These are phyloP conservation scores for Macrochelys suwanniensis DNA, from an alignment of 2,797 vertebrate genomes.

Conservation along the genomic window DNA sequence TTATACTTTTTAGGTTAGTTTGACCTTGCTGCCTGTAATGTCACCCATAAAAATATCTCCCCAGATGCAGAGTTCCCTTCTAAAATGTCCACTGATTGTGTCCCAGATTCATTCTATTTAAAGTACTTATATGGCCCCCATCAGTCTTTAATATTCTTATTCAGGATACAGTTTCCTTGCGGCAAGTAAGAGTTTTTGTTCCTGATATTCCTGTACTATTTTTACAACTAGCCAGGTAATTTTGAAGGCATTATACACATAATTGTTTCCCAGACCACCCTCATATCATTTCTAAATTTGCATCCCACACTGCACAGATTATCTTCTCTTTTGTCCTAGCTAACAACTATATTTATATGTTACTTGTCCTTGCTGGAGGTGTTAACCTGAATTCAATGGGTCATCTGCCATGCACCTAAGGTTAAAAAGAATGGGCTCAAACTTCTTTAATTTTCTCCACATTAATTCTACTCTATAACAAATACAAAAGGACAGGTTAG, in stretches of 20 bases:
- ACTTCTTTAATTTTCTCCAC: neutral
- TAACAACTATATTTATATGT: neutral
- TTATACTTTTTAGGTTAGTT: neutral
- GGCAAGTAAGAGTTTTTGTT: neutral
- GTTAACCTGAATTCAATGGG: neutral
- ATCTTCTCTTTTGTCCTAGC: neutral
- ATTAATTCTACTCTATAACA: neutral
- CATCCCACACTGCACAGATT: neutral
- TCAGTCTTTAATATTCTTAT: neutral
- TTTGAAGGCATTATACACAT: neutral
- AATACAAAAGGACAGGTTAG: neutral
- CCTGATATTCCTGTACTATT: neutral
- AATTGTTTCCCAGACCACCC: neutral
- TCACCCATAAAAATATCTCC: neutral
- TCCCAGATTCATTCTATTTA: neutral
- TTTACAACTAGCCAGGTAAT: neutral
- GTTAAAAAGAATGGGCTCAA: neutral
- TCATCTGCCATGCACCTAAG: neutral
- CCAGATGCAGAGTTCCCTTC: neutral
- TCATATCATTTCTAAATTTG: neutral
- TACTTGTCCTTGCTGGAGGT: neutral
- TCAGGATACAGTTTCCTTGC: neutral
- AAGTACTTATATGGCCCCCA: neutral
- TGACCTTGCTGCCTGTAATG: neutral
- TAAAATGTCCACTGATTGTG: neutral